Evolutionary conservation across 92 coral and sea anemone species (phyloP), one percentile per base, ranked within the genome.

Genomic region (Paramuricea clavata): DNA sequence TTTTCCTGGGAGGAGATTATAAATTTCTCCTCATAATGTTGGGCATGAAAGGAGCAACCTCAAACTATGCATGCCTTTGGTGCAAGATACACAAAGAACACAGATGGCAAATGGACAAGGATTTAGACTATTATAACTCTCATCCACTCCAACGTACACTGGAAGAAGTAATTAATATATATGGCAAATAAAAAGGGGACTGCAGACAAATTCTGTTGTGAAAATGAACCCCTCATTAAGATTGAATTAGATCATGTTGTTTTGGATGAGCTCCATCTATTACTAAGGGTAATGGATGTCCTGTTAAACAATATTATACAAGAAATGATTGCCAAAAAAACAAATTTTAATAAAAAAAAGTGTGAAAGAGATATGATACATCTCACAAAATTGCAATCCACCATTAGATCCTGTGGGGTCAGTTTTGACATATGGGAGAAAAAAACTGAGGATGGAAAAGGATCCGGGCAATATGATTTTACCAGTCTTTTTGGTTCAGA

Each of bases 101-200:
- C 31, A 75, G 89, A 42, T 70, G 83, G 76, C 72, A 85, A 15
- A 85, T 85, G 89, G 60, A 71, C 36, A 75, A 75, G 36, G 56
- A 81, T 13, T 36, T 49, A 76, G 74, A 85, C 22, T 54, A 75
- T 32, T 60, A 76, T 36, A 85, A 79, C 69, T n/a, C 25, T 52
- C 72, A 47, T 1, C 84, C 72, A 27, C 44, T 78, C 31, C 43
- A 26, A 30, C 69, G 49, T n/a, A 52, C 84, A 31, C 52, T 79
- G 22, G 42, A 54, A 31, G 84, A 79, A 56, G 52, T 79, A 36
- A 79, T 23, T 22, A 26, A n/a, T n/a, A n/a, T n/a, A 69, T 15
- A 82, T 82, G 79, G 67, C 59, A 82, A 42, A 34, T 16, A 64
- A 31, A 33, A 57, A 57, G 17, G 65, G 65, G 1, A 57, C 65